Evolutionary conservation across 2,888 invertebrate species (phyloP).

Genomic region (Phortica magna): DNA sequence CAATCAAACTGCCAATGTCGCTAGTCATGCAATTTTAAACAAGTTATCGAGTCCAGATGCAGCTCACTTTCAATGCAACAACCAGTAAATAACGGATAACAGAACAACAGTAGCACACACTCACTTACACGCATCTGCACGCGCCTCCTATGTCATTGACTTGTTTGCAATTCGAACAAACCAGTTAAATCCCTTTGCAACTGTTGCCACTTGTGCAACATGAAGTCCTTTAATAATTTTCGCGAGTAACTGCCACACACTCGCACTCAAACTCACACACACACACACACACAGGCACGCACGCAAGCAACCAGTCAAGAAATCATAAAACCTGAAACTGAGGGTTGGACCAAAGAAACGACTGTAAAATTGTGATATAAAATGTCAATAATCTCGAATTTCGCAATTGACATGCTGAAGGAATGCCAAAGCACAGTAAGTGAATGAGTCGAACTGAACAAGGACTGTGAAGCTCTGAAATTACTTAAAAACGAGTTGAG

Average conservation of each 20-base stretch:
- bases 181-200: slow-evolving; percentile 22
- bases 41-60: slow-evolving; percentile 20
- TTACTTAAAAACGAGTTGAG: background rate
- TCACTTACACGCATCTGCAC: slow-evolving; percentile 26
- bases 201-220: slow-evolving; percentile 30
- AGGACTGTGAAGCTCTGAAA: slow-evolving; percentile 4
- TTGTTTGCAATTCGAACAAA: slow-evolving; percentile 33
- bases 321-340: background rate
- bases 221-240: slow-evolving; percentile 29
- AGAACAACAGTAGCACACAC: background rate
- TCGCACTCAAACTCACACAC: background rate
- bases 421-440: slow-evolving; percentile 46
- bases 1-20: background rate
- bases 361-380: slow-evolving; percentile 58
- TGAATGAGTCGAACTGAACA: slow-evolving; percentile 40
- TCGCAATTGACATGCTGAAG: slow-evolving; percentile 66
- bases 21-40: background rate
- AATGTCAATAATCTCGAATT: slow-evolving; percentile 72
- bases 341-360: background rate
- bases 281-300: no score
- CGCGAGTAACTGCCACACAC: background rate
- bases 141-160: background rate
- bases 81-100: background rate
- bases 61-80: slow-evolving; percentile 33
- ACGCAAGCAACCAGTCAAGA: no score